Conservation (phyloP, 2,113 vertebrate genomes). For the Rhinolophus sinicus region DNA sequence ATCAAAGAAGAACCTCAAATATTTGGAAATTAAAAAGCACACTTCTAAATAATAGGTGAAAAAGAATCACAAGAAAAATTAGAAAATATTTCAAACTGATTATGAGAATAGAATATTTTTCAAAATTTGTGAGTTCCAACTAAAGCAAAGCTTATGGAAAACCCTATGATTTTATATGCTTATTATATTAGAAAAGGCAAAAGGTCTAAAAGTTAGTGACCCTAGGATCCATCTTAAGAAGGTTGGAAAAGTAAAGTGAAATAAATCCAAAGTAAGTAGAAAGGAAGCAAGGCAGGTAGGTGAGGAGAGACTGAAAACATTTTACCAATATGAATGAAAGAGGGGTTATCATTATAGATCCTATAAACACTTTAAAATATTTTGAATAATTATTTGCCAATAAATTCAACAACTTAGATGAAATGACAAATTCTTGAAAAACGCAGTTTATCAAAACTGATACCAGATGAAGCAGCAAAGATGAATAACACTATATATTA, state of each 20-base stretch:
- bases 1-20: background rate
- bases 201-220: background rate
- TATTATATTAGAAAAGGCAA: background rate
- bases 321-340: background rate
- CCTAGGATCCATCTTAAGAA: background rate
- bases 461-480: background rate
- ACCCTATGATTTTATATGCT: background rate
- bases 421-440: background rate
- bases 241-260: background rate
- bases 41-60: background rate
- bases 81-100: constrained; percentile 6
- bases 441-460: background rate
- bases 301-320: background rate
- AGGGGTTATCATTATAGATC: background rate
- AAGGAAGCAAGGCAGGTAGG: too few relatives aligned
- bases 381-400: background rate
- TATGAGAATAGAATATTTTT: background rate
- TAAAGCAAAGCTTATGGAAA: background rate
- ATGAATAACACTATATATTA: background rate
- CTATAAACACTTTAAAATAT: background rate
- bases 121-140: background rate
- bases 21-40: background rate
- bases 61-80: background rate
- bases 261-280: background rate
- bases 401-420: background rate